Base-by-base conservation (phyloP, 2,797 vertebrate genomes). In the Gymnopithys bicolor region DNA sequence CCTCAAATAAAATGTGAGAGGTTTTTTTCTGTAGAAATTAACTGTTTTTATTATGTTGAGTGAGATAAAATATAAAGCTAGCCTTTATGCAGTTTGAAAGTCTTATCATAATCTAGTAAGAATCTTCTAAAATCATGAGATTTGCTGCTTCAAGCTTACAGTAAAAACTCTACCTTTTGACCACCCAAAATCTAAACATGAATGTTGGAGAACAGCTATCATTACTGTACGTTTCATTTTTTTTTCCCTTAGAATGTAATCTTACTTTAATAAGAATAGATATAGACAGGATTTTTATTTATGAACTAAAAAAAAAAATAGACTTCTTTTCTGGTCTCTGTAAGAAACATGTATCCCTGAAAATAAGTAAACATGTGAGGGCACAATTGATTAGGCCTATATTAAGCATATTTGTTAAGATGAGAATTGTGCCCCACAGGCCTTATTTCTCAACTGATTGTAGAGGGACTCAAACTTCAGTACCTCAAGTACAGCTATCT, bases 1-100 rank as follows among this genome's bases (percentile, higher is more conserved):
- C 37, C 49, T 95, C 51, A 80, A 85, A 93, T 82, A 94, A 94
- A 82, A 94, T 64, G 60, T 91, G 3, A 56, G 24, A 73, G 6
- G 10, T 9, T 2, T 33, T 73, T 86, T 71, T 59, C 30, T 21
- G 52, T 52, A 75, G 39, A 92, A 93, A 66, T 64, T 77, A 18
- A 32, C 16, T 86, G n/a, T 41, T 76, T n/a, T 68, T 39, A n/a
- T 79, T 88, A 87, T 8, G 80, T 90, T 62, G 24, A 45, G 25
- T 51, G 76, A 35, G 89, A 59, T 35, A 46, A 87, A 87, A 77
- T 51, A 18, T 27, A 71, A 87, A 67, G 3, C 18, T 86, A 51
- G 35, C 4, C 9, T 80, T 14, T 59, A 32, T 21, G 9, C 21
- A 88, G 16, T 76, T 67, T 87, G 30, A 94, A 94, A 94, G 43